Evolutionary conservation across 2,888 invertebrate genomes (phyloP), one percentile per base, ranked within the genome.

Genomic region (Rhagium mordax): DNA sequence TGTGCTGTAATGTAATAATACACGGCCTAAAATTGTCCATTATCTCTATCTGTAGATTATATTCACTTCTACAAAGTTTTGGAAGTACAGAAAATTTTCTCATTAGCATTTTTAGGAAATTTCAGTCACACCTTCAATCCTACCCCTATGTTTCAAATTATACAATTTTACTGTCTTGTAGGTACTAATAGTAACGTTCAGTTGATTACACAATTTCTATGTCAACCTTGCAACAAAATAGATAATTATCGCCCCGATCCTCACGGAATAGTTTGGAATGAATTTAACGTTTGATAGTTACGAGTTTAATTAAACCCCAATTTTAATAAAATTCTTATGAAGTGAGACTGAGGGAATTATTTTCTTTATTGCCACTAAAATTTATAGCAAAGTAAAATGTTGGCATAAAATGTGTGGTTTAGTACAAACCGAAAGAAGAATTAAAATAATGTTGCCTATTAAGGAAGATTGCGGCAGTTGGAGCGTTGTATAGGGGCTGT

Each of bases 381-480:
- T 64, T 64, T 65, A 65, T 29, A 29, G 65, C 57, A 16, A 33
- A 70, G 27, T 59, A 64, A 59, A 70, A 48, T 57, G 48, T 16
- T 48, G 29, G 51, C 64, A 29, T 64, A 49, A 49, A 65, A 65
- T 16, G 65, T 33, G 65, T 21, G 53, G 65, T 53, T 65, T 33
- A 65, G 20, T 65, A 55, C 65, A 65, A 65, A 53, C 65, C 65
- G 65, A 67, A 67, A 67, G 57, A 57, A 57, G 66, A 67, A 67
- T 67, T 67, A 67, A 67, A 57, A 67, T 67, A 47, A 67, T 47
- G 57, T 57, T 29, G 47, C 65, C 65, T 41, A 67, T 57, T 67
- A 47, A 67, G 57, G 66, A 24, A 57, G 66, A 67, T 67, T 75
- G 75, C 71, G 73, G 49, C 68, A 67, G 49, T 55, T 64, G 64